Evolutionary conservation across 2,888 invertebrate species (phyloP).

Genomic region (Meliscaeva auricollis): DNA sequence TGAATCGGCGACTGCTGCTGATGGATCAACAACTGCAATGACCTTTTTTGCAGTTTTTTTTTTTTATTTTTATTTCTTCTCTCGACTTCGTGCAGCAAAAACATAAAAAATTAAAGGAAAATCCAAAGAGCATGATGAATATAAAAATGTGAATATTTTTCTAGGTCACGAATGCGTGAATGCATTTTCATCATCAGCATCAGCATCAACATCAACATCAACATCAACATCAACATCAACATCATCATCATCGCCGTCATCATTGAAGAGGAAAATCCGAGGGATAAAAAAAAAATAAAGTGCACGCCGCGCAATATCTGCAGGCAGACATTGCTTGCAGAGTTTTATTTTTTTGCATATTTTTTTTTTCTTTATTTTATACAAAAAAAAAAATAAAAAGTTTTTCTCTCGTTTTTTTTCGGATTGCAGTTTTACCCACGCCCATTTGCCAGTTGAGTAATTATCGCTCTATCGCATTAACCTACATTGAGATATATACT

Average conservation of each 20-base stretch:
- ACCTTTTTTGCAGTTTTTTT: constrained; percentile 61
- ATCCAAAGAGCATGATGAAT: constrained; percentile 56
- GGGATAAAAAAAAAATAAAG: constrained; percentile 6
- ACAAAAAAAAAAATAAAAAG: constrained; percentile 1
- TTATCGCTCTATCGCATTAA: constrained; percentile 76
- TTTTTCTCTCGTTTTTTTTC: constrained; percentile 12
- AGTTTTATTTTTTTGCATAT: no score
- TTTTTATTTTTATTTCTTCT: constrained; percentile 21
- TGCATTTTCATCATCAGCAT: constrained; percentile 65
- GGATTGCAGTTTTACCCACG: constrained; percentile 70
- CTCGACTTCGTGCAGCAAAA: constrained; percentile 16
- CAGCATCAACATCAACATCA: no score
- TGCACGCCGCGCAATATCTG: constrained; percentile 59
- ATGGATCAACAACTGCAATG: constrained; percentile 72
- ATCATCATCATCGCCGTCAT: constrained; percentile 35
- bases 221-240: constrained; percentile 10
- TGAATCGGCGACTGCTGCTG: constrained; percentile 64
- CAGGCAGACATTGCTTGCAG: constrained; percentile 62
- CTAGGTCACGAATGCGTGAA: constrained; percentile 75
- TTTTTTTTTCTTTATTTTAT: constrained; percentile 39
- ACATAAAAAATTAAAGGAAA: constrained; percentile 9
- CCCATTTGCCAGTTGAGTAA: constrained; percentile 75
- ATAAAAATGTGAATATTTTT: constrained; percentile 62
- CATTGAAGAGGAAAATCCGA: constrained; percentile 45
- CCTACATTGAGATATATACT: constrained; percentile 67